Evolutionary conservation across 2,113 vertebrate genomes (phyloP), one percentile per base, ranked within the genome.

Genomic region (Cephalopholis sonnerati): DNA sequence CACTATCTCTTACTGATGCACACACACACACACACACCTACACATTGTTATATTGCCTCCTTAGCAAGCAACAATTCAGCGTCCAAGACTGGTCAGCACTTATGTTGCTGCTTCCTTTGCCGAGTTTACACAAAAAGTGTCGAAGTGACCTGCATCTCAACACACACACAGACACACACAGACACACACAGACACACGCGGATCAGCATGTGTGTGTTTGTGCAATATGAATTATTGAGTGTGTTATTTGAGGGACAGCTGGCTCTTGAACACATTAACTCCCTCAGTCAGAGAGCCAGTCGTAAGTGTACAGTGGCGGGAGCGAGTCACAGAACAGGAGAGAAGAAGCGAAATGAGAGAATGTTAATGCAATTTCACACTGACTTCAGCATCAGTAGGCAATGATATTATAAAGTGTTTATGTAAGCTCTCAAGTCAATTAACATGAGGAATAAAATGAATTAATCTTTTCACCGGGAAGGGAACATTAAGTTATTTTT

Each of bases 241-340:
- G 91, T 92, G 92, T 94, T 95, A 94, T 95, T 94, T 94, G 92
- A 94, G 91, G 88, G 91, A 92, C 91, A 91, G 91, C 92, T 93
- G 91, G 89, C 83, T 92, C 84, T 81, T 77, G 82, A 90, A 70
- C 85, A 93, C 90, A 92, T 92, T 77, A 90, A 91, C 90, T 87
- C 71, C 63, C 77, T 87, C 89, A 68, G 86, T 82, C 81, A 84
- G 81, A 64, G 46, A 73, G 77, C 46, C 71, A 46, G 81, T 82
- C 59, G 24, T 32, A 76, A 83, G 76, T 74, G 39, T 63, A 70
- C 64, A 79, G 81, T 78, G 84, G 84, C 61, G 48, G 63, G 53
- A 77, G 54, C 13, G 55, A 81, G 57, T 64, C 61, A 32, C 55
- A 63, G 63, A 87, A 70, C 66, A 64, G 55, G 59, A 74, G 77